These are phyloP conservation scores for Tachystola acroxantha DNA, from an alignment of 2,888 invertebrate species.

Conservation along the genomic window DNA sequence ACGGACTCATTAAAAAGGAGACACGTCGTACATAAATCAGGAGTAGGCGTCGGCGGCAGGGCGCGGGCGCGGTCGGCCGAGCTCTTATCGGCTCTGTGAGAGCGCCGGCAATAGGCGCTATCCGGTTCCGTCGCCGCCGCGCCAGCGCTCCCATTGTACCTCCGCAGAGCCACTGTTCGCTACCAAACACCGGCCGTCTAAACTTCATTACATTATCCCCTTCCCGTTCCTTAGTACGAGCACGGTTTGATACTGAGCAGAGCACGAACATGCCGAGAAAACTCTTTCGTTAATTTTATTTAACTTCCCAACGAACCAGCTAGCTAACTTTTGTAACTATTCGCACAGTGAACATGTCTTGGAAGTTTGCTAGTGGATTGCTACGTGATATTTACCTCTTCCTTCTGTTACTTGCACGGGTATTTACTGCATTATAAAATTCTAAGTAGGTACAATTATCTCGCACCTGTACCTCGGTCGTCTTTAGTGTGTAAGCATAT, in stretches of 20 bases:
- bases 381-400: not conserved
- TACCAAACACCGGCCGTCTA: slow-evolving; percentile 41
- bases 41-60: slow-evolving; percentile 43
- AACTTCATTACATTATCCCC: slow-evolving; percentile 61
- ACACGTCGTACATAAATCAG: slow-evolving; percentile 77
- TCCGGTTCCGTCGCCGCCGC: slow-evolving; percentile 70
- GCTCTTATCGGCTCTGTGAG: slow-evolving; percentile 62
- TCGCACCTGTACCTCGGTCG: too few relatives aligned
- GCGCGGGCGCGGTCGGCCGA: slow-evolving; percentile 61
- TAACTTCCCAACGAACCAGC: slow-evolving; percentile 11
- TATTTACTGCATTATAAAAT: too few relatives aligned
- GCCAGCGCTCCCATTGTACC: slow-evolving; percentile 55
- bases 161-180: slow-evolving; percentile 21
- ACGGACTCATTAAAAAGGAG: slow-evolving; percentile 78
- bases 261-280: slow-evolving; percentile 14
- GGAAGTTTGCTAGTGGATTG: not conserved
- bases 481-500: too few relatives aligned
- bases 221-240: slow-evolving; percentile 37
- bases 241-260: slow-evolving; percentile 20
- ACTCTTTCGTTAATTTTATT: slow-evolving; percentile 14
- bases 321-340: slow-evolving; percentile 12
- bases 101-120: slow-evolving; percentile 74
- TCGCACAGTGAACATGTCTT: slow-evolving; percentile 9
- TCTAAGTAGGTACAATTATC: too few relatives aligned
- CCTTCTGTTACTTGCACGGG: too few relatives aligned